Evolutionary conservation across 2,113 vertebrate species (phyloP), one percentile per base, ranked within the genome.

Genomic region (Corapipo altera): DNA sequence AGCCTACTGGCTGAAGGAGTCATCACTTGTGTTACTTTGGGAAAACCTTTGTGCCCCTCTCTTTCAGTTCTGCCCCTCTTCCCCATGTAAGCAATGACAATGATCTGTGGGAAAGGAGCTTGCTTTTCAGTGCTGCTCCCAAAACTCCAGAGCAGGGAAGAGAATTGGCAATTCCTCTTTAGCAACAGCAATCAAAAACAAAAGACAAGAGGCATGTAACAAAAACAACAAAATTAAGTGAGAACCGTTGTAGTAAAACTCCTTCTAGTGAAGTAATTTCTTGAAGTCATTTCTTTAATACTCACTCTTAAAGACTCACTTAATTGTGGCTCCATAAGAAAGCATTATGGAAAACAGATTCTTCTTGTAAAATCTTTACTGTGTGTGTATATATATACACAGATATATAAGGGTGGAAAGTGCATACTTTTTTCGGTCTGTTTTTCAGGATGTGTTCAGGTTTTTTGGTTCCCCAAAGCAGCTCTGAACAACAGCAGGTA

Each of bases 271-370:
- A 93, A 93, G 76, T 75, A 0, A 77, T 88, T 85, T 70, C 88
- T 95, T 94, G 85, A 88, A 95, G 58, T 52, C 0, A 71, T 88
- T 85, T 77, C 72, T 93, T 94, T 58, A 88, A 62, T 84, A 80
- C 21, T 77, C 27, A 35, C 55, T 88, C 81, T 87, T 79, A 67
- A 94, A 91, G 59, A 78, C 76, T 84, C 28, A 8, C 52, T 92
- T 92, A 85, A 55, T 84, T 92, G 57, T 77, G 61, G 44, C 37
- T 95, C 88, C 52, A 22, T 86, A 85, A 51, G 71, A 91, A 89
- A 87, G 37, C 54, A 59, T 78, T 95, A 94, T 84, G 76, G 67
- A 89, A 97, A 97, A 87, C 88, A 96, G 90, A 95, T 75, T 78
- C 48, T 84, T 71, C 89, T 88, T 94, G 75, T 93, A 90, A 94